phyloP scores from a whole-genome alignment of 2,888 invertebrate genomes.

The Stenurella melanura region DNA sequence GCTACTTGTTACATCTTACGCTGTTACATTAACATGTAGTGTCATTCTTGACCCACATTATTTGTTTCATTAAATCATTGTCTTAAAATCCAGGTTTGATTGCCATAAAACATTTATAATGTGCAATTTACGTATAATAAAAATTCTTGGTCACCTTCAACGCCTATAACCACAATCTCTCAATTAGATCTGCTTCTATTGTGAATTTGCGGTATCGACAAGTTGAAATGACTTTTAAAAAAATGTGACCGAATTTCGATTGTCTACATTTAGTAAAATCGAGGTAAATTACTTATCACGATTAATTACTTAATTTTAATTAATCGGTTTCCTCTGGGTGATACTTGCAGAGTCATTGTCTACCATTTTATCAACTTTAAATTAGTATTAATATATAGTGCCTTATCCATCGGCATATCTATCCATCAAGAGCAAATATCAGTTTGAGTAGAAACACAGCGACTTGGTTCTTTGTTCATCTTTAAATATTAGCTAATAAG shows the following conservation, averaged over 20 bases:
- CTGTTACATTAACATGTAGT: background rate
- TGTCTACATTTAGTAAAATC: background rate
- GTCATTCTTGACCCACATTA: conserved; percentile 12
- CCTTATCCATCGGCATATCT: too few species aligned
- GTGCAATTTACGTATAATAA: background rate
- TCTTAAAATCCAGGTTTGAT: background rate
- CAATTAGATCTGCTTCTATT: conserved; percentile 20
- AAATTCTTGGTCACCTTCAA: conserved; percentile 26
- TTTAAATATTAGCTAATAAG: too few species aligned
- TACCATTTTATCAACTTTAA: background rate
- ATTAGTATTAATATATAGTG: too few species aligned
- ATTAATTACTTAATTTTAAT: background rate
- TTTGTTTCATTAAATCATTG: conserved; percentile 10
- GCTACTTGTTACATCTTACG: background rate
- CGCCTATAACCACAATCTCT: conserved; percentile 1
- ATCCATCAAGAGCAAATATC: too few species aligned
- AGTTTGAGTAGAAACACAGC: too few species aligned
- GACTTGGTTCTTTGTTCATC: too few species aligned
- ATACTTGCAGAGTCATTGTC: background rate
- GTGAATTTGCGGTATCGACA: conserved; percentile 7
- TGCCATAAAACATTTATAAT: background rate
- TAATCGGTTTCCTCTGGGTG: background rate
- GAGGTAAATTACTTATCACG: background rate
- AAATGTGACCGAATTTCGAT: background rate
- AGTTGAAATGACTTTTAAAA: conserved; percentile 7